Conservation (phyloP, 2,888 invertebrate species). For the Cyaniris semiargus region DNA sequence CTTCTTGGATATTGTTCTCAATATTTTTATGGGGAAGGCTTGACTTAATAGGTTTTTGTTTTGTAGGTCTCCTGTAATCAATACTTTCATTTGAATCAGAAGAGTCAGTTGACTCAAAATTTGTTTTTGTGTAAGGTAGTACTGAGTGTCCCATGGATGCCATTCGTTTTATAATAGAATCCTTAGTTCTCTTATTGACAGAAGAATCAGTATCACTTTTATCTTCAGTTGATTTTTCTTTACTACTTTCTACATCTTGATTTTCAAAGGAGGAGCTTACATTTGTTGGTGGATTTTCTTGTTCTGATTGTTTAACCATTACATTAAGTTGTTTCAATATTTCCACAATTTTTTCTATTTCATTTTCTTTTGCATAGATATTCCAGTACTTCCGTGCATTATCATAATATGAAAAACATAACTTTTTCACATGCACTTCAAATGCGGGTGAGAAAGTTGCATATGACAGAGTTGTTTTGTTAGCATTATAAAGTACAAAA, state of each 20-base stretch:
- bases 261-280: conserved; percentile 11
- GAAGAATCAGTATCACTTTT: conserved; percentile 66
- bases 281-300: conserved; percentile 36
- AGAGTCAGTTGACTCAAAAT: conserved; percentile 60
- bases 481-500: conserved; percentile 65
- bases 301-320: conserved; percentile 48
- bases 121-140: conserved; percentile 52
- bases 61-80: conserved; percentile 49
- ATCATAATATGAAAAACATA: conserved; percentile 65
- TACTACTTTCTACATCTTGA: conserved; percentile 36
- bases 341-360: conserved; percentile 54
- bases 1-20: conserved; percentile 48
- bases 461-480: conserved; percentile 63
- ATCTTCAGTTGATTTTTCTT: conserved; percentile 40
- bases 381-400: conserved; percentile 64
- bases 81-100: conserved; percentile 59
- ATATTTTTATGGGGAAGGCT: conserved; percentile 47
- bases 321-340: conserved; percentile 52
- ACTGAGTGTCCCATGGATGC: conserved; percentile 72
- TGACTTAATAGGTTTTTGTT: conserved; percentile 57
- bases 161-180: conserved; percentile 67
- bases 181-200: conserved; percentile 61
- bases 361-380: conserved; percentile 56
- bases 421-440: conserved; percentile 57
- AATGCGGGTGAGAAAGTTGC: conserved; percentile 52